phyloP scores from a whole-genome alignment of 23 tunicate species.

The Styela clava region DNA sequence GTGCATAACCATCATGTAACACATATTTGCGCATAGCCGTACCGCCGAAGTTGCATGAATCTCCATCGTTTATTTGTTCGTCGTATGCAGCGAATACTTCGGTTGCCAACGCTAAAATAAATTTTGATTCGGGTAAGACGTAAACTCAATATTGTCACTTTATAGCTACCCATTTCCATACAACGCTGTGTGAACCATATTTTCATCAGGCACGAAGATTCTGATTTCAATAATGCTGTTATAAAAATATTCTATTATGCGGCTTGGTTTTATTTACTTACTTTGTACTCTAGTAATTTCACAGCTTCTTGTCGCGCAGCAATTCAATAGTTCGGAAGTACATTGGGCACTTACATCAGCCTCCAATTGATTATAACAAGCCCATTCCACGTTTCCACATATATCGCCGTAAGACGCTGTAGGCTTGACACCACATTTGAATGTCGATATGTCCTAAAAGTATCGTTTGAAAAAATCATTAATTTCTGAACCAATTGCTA shows the following conservation, averaged over 20 bases:
- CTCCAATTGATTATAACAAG: slow-evolving; percentile 60
- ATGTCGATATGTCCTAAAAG: slow-evolving; percentile 63
- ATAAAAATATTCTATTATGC: too few species aligned
- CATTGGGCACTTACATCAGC: slow-evolving; percentile 90
- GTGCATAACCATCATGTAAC: slow-evolving; percentile 50
- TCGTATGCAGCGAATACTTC: slow-evolving; percentile 77
- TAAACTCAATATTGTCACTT: too few species aligned
- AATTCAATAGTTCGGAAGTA: slow-evolving; percentile 38
- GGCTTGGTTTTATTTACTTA: too few species aligned
- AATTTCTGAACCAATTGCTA: too few species aligned
- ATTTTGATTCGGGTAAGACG: not conserved
- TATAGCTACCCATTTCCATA: too few species aligned
- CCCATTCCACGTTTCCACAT: slow-evolving; percentile 87
- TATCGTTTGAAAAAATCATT: too few species aligned
- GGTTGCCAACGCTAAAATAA: slow-evolving; percentile 54
- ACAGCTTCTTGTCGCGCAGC: slow-evolving; percentile 49
- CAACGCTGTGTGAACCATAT: too few species aligned
- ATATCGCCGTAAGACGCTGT: slow-evolving; percentile 47
- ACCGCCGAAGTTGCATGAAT: slow-evolving; percentile 87
- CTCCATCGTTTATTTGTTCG: slow-evolving; percentile 36
- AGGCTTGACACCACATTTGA: slow-evolving; percentile 45
- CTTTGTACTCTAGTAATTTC: slow-evolving; percentile 5
- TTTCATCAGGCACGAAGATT: too few species aligned
- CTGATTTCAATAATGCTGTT: too few species aligned
- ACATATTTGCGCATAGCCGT: slow-evolving; percentile 59